Percentiles rank a stretch among this genome's conserved stretches.
Conservation (phyloP, 2,113 vertebrate genomes). For the Centropus unirufus region DNA sequence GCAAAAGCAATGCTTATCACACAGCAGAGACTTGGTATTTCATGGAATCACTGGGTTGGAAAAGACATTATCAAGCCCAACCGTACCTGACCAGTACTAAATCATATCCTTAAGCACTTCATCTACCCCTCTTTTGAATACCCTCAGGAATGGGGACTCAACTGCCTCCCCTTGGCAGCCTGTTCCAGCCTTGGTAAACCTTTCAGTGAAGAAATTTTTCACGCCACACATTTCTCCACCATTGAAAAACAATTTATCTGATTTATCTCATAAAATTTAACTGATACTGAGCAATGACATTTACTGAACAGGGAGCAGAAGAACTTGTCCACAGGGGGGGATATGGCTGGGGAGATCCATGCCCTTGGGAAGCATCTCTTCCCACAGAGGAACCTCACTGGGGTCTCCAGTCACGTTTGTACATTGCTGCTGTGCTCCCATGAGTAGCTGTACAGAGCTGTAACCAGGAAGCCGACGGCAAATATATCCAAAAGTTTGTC, state of each 20-base stretch:
- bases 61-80: too few species aligned
- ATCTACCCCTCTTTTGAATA: too few species aligned
- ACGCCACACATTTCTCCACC: background rate
- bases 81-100: too few species aligned
- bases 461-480: background rate
- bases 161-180: too few species aligned
- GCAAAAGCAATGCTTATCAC: accelerated
- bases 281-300: background rate
- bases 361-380: background rate
- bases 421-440: accelerated
- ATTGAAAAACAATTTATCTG: background rate
- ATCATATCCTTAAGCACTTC: too few species aligned
- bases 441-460: background rate
- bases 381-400: background rate
- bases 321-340: background rate
- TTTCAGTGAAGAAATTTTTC: background rate
- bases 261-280: background rate
- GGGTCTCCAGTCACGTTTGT: accelerated
- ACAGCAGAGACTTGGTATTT: background rate
- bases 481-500: background rate
- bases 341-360: background rate
- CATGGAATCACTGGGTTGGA: too few species aligned
- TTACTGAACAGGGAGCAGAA: background rate
- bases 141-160: too few species aligned
- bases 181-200: too few species aligned